These are phyloP conservation scores for Heliothis virescens DNA, from an alignment of 1,140 invertebrate genomes.

Conservation along the genomic window DNA sequence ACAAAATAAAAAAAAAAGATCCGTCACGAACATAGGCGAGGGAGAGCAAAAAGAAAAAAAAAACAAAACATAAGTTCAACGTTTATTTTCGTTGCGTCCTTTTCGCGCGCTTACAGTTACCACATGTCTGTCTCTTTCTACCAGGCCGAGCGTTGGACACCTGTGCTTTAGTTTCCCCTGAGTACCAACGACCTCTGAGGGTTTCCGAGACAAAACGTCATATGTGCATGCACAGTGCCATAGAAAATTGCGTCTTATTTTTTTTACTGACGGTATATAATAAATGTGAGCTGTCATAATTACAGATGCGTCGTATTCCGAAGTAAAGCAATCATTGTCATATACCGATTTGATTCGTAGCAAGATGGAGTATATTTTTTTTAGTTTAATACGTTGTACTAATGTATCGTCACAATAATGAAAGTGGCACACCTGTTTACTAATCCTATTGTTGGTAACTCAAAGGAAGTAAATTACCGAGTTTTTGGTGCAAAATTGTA, in stretches of 20 bases:
- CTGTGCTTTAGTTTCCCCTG: constrained; percentile 86
- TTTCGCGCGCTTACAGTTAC: constrained; percentile 57
- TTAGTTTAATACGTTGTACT: constrained; percentile 77
- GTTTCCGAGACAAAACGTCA: constrained; percentile 61
- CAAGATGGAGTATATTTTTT: constrained; percentile 74
- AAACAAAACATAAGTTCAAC: constrained; percentile 82
- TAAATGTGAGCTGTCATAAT: constrained; percentile 56
- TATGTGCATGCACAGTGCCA: constrained; percentile 55
- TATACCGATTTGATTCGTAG: constrained; percentile 84
- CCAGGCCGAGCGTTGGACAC: constrained; percentile 83
- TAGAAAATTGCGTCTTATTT: constrained; percentile 55
- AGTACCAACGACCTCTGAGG: constrained; percentile 84
- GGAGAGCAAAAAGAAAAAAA: constrained; percentile 83
- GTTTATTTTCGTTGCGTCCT: constrained; percentile 84
- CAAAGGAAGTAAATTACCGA: constrained; percentile 70
- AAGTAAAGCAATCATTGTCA: constrained; percentile 84
- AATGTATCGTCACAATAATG: constrained; percentile 84
- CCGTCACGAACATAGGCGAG: constrained; percentile 86
- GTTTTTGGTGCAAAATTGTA: constrained; percentile 62
- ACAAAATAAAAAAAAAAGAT: constrained; percentile 81
- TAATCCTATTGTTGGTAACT: constrained; percentile 77
- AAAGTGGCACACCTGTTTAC: constrained; percentile 82
- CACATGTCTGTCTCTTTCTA: constrained; percentile 67
- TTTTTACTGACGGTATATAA: constrained; percentile 43
- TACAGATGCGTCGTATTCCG: constrained; percentile 79